Evolutionary conservation across 2,113 vertebrate species (phyloP).

Genomic region (Scytalopus superciliaris): DNA sequence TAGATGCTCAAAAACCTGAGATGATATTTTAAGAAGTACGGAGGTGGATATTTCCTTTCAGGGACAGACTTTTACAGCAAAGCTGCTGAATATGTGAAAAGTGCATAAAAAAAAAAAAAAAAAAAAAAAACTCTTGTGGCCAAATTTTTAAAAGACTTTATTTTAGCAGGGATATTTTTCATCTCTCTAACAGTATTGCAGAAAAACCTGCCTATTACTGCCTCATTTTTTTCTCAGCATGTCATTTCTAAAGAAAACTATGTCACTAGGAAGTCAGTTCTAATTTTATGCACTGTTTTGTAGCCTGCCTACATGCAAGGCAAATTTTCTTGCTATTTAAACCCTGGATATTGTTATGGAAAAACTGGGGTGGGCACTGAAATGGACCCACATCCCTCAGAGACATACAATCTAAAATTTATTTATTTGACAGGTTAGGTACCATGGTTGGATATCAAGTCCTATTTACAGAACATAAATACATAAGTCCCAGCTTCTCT

Average conservation of each 20-base stretch:
- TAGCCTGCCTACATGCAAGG: slow-evolving; percentile 23
- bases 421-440: neutral
- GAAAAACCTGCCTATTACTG: slow-evolving; percentile 26
- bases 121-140: neutral
- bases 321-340: slow-evolving; percentile 28
- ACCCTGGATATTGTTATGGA: neutral
- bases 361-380: neutral
- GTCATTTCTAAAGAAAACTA: slow-evolving; percentile 55
- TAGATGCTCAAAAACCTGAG: slow-evolving; percentile 15
- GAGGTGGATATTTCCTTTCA: slow-evolving; percentile 47
- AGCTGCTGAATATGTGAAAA: slow-evolving; percentile 44
- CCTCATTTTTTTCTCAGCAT: slow-evolving; percentile 30
- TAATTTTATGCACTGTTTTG: slow-evolving; percentile 59
- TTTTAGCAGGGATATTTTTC: slow-evolving; percentile 15
- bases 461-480: neutral
- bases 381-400: neutral
- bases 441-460: neutral
- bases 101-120: neutral
- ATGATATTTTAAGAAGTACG: neutral
- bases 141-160: neutral
- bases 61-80: slow-evolving; percentile 19
- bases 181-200: neutral
- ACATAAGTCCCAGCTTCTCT: neutral
- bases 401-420: neutral
- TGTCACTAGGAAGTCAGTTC: slow-evolving; percentile 51